Base-by-base conservation (phyloP, 2,888 invertebrate species). In the Oscheius myriophilus region DNA sequence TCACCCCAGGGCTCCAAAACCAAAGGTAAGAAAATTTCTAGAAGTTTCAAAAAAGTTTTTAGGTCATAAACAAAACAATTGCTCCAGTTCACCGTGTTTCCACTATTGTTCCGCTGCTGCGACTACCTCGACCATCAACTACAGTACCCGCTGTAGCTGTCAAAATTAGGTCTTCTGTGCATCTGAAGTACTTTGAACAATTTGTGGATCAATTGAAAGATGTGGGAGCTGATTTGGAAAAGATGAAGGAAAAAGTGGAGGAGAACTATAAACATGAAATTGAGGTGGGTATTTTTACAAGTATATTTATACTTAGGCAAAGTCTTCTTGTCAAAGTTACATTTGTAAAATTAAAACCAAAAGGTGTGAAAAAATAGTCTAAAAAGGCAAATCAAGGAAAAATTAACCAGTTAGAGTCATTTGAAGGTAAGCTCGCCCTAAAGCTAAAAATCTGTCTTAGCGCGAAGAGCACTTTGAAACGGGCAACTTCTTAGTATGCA, bases 1-100 rank as follows among this genome's bases (percentile, higher is more conserved):
- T 46, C 80, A 80, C 70, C 76, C 78, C 1, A 72, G 73, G 39
- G 75, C 79, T 9, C 79, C 79, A 1, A 78, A 76, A 54, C 71
- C 77, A 21, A 76, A 75, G 62, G 79, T 72, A n/a, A 33, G 33
- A 33, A 9, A 33, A 9, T n/a, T n/a, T n/a, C n/a, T n/a, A n/a
- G n/a, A n/a, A n/a, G n/a, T n/a, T n/a, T n/a, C n/a, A n/a, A n/a
- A n/a, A n/a, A n/a, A n/a, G n/a, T n/a, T 43, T 71, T 18, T 43
- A 73, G 73, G 67, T 75, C 14, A 67, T 79, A 16, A 70, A 72
- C 46, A 77, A 73, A 46, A 70, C 79, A 14, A 72, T 79, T 11
- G 63, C 70, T 12, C 79, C 79, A 6, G 68, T 79, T 23, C 75
- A 76, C 53, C 57, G 73, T 33, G 51, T 76, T 0, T 76, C 76